Conservation (phyloP, 2,888 invertebrate species). For the Boloria selene region DNA sequence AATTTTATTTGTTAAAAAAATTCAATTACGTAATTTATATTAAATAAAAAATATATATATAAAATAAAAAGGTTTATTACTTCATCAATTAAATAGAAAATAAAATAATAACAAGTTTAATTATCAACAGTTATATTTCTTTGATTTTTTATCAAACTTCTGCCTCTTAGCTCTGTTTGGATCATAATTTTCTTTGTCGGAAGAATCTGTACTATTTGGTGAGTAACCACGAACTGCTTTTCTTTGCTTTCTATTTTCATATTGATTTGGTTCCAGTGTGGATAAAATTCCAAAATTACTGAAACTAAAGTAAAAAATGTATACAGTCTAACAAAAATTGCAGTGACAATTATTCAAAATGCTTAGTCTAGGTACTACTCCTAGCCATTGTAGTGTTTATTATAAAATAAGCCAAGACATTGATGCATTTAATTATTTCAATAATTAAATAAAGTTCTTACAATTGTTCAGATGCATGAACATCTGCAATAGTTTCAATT, state of each 20-base stretch:
- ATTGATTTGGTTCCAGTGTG: constrained; percentile 49
- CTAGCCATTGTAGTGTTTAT: background rate
- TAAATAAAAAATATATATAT: too few species aligned
- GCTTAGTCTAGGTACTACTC: background rate
- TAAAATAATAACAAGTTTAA: background rate
- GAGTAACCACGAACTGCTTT: constrained; percentile 55
- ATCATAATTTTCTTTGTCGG: constrained; percentile 74
- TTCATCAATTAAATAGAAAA: background rate
- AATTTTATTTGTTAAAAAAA: too few species aligned
- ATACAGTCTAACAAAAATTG: constrained; percentile 6
- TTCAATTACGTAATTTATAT: too few species aligned
- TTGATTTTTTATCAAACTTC: constrained; percentile 41
- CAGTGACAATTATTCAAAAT: constrained; percentile 15
- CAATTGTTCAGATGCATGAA: constrained; percentile 58
- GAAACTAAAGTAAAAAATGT: constrained; percentile 43
- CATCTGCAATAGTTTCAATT: constrained; percentile 58
- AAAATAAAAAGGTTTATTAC: background rate
- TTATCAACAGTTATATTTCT: constrained; percentile 28
- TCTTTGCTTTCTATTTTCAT: constrained; percentile 44
- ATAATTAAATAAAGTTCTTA: constrained; percentile 48
- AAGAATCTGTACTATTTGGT: constrained; percentile 69
- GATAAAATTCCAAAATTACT: constrained; percentile 57
- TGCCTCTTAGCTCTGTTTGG: constrained; percentile 60
- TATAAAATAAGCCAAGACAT: too few species aligned
- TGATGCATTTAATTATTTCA: background rate